Evolutionary conservation across 1,140 invertebrate genomes (phyloP).

Genomic region (Drosophila busckii): DNA sequence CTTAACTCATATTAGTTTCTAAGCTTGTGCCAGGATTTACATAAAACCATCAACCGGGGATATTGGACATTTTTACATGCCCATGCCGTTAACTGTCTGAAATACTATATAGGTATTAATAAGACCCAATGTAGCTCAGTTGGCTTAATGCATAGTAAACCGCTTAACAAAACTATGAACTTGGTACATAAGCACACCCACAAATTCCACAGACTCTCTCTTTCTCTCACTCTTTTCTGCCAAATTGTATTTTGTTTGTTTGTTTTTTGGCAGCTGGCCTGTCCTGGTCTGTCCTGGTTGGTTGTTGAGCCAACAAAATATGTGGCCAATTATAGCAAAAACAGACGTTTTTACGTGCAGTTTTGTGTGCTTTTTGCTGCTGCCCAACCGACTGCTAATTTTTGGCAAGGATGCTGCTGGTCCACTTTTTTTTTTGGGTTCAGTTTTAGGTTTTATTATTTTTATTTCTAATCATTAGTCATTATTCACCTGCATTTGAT

Average conservation of each 20-base stretch:
- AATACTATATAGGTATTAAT: constrained; percentile 50
- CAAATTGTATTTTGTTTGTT: constrained; percentile 16
- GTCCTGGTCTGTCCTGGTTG: constrained; percentile 22
- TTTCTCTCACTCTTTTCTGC: constrained; percentile 13
- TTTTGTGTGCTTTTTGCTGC: constrained; percentile 20
- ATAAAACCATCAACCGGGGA: constrained; percentile 64
- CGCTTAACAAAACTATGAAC: not conserved
- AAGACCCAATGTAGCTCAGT: constrained; percentile 34
- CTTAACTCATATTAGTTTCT: no score
- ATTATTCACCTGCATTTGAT: constrained; percentile 39
- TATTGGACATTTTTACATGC: constrained; percentile 28
- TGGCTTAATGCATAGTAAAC: constrained; percentile 24
- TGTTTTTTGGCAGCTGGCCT: constrained; percentile 43
- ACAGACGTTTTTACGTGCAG: constrained; percentile 73
- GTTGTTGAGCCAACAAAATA: constrained; percentile 56
- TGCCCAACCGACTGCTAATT: constrained; percentile 45
- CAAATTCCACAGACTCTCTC: no score
- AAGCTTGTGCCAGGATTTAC: constrained; percentile 45
- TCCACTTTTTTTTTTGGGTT: not conserved
- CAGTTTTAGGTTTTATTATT: constrained; percentile 4
- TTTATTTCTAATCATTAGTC: constrained; percentile 51
- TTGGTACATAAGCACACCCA: not conserved
- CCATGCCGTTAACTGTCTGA: constrained; percentile 15
- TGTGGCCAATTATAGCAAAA: constrained; percentile 75
- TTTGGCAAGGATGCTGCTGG: constrained; percentile 55